phyloP scores from a whole-genome alignment of 2,888 invertebrate genomes.

The Andrena hattorfiana region DNA sequence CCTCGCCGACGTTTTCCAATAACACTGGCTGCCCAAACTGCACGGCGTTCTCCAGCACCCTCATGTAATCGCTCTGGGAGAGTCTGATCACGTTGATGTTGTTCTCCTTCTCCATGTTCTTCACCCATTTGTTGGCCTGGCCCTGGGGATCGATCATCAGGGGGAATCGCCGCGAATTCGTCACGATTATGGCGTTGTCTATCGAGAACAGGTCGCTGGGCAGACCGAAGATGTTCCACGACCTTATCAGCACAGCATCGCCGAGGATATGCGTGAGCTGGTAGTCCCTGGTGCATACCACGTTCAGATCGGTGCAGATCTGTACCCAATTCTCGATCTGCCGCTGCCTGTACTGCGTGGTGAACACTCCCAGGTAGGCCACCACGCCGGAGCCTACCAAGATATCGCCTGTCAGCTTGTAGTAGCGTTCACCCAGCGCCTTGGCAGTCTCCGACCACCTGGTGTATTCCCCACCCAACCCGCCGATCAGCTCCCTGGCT shows the following conservation, averaged over 20 bases:
- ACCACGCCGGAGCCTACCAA: constrained; percentile 95
- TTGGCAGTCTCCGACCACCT: constrained; percentile 94
- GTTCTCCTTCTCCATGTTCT: constrained; percentile 95
- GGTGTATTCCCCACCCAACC: constrained; percentile 95
- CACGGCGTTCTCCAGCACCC: constrained; percentile 93
- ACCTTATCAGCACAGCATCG: constrained; percentile 94
- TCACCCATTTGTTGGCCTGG: constrained; percentile 97
- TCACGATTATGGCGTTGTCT: constrained; percentile 96
- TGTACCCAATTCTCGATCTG: constrained; percentile 92
- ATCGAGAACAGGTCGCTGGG: constrained; percentile 96
- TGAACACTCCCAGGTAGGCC: constrained; percentile 96
- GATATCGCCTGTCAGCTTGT: constrained; percentile 92
- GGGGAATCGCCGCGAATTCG: constrained; percentile 95
- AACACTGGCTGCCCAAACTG: constrained; percentile 95
- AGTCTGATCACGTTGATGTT: constrained; percentile 92
- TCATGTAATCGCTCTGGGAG: constrained; percentile 92
- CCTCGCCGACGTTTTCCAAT: constrained; percentile 96
- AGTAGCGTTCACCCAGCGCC: constrained; percentile 89
- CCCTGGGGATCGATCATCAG: constrained; percentile 98
- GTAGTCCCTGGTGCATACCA: constrained; percentile 92
- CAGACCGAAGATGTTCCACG: constrained; percentile 96
- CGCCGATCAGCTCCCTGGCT: constrained; percentile 96
- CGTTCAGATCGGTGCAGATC: constrained; percentile 89
- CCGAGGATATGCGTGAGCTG: constrained; percentile 93
- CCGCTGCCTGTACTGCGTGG: constrained; percentile 89